Evolutionary conservation across 2,888 invertebrate genomes (phyloP), one percentile per base, ranked within the genome.

Genomic region (Dendrolimus pini): DNA sequence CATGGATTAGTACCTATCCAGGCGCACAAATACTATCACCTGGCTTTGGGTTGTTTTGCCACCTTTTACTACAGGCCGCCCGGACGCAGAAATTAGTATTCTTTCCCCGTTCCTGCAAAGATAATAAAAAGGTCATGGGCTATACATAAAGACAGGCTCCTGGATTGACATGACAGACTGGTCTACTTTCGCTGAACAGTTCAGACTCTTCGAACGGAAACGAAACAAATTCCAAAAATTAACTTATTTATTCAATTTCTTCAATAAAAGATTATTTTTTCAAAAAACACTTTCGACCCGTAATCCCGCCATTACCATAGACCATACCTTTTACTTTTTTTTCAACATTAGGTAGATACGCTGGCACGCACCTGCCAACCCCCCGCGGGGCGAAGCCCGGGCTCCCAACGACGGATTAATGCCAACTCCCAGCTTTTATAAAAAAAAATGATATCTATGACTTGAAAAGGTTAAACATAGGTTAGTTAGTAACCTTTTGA

Each of bases 341-440:
- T 61, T 58, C 59, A 64, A 65, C 41, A 41, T 56, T n/a, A 14
- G 41, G 12, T 53, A 9, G 71, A 69, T 30, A 30, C 67, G 74
- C 71, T 72, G 72, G 64, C 74, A 72, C 78, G 77, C 87, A 87
- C 86, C 87, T 87, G 87, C 83, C 83, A 75, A 67, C 70, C 77
- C 82, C 87, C 85, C 76, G 78, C 79, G 60, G 84, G 67, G 80
- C 65, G 66, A 47, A 71, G 66, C 76, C 71, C 74, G 73, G 77
- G 69, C 75, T 78, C 71, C 73, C 71, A 69, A 78, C 83, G 80
- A 79, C 82, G 83, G 84, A 87, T 85, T 85, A 86, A 85, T 82
- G 79, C 78, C 75, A 77, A 72, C 72, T 77, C 47, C 12, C 7
- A 47, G 47, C 47, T 47, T 47, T 10, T 47, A 10, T 47, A 47